Conservation (phyloP, 2,797 vertebrate genomes). For the Muscicapa striata region DNA sequence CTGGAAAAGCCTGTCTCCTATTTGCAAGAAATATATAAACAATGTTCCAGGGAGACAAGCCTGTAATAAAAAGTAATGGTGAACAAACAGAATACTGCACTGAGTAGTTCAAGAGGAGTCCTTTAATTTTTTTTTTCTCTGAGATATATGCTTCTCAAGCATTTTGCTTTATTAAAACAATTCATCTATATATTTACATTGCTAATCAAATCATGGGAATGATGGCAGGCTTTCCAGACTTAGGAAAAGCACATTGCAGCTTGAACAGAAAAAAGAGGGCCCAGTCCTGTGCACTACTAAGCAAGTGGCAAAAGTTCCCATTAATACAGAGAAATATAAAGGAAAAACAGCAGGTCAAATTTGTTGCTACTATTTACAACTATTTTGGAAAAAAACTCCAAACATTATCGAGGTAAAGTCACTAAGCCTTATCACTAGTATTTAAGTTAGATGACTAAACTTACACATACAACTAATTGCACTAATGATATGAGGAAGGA, state of each 20-base stretch:
- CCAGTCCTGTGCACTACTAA: not conserved
- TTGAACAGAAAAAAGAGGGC: not conserved
- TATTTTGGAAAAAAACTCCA: not conserved
- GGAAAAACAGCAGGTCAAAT: not conserved
- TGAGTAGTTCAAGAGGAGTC: constrained; percentile 24
- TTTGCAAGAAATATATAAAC: constrained; percentile 62
- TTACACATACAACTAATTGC: not conserved
- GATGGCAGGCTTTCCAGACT: not conserved
- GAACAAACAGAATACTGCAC: constrained; percentile 40
- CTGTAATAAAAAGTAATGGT: constrained; percentile 53
- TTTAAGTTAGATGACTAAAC: not conserved
- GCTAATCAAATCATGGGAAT: not conserved
- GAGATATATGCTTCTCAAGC: not conserved
- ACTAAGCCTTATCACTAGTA: not conserved
- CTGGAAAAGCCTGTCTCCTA: constrained; percentile 54
- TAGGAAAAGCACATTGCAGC: not conserved
- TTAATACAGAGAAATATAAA: not conserved
- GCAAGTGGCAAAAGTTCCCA: not conserved
- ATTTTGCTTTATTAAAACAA: constrained; percentile 4
- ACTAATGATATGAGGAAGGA: not conserved
- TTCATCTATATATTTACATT: not conserved
- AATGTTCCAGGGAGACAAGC: constrained; percentile 35
- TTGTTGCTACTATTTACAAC: not conserved
- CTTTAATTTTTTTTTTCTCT: not conserved
- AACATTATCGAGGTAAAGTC: not conserved